These are phyloP conservation scores for Saturnia japonica DNA, from an alignment of 2,888 invertebrate genomes.

Conservation along the genomic window DNA sequence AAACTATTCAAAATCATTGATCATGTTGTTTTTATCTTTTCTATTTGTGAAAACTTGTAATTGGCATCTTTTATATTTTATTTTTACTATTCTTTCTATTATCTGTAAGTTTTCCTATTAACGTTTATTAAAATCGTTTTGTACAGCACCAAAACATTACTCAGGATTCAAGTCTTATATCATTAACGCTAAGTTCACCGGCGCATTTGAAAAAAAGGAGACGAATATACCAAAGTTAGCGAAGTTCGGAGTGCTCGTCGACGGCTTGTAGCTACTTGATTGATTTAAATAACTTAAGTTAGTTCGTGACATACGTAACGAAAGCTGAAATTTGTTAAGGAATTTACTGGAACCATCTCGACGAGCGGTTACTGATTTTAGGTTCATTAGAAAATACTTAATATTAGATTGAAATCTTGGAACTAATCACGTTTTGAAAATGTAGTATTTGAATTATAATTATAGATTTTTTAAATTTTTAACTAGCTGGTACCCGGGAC, in stretches of 20 bases:
- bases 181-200: slow-evolving; percentile 5
- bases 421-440: neutral
- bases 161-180: too few species aligned
- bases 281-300: slow-evolving; percentile 40
- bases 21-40: too few species aligned
- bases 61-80: too few species aligned
- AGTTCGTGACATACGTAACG: slow-evolving; percentile 11
- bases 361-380: neutral
- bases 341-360: neutral
- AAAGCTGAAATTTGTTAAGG: slow-evolving; percentile 3
- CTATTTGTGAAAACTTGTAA: too few species aligned
- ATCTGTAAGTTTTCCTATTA: too few species aligned
- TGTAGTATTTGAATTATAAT: neutral
- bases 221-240: slow-evolving; percentile 49
- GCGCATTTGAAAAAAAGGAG: slow-evolving; percentile 1
- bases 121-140: too few species aligned
- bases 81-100: too few species aligned
- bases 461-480: too few species aligned
- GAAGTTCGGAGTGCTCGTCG: slow-evolving; percentile 64
- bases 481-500: too few species aligned
- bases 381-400: neutral
- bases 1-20: too few species aligned
- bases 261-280: slow-evolving; percentile 48
- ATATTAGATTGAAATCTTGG: neutral
- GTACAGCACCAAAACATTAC: too few species aligned